Evolutionary conservation across 2,113 vertebrate genomes (phyloP).

Genomic region (Rhegmatorhina hoffmannsi): DNA sequence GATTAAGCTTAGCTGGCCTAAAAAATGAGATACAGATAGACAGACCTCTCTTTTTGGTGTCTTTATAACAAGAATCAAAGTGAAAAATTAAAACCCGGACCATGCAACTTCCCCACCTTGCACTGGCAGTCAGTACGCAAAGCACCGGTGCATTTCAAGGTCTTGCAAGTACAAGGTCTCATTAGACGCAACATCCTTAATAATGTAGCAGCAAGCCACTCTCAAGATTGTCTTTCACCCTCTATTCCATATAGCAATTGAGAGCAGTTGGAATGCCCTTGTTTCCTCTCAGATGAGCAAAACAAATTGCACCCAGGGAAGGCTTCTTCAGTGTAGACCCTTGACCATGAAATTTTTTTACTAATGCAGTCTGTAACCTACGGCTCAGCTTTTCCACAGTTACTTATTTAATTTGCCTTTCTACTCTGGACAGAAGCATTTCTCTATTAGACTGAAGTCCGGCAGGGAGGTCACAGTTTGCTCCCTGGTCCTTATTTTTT

Average conservation of each 20-base stretch:
- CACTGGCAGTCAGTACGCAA: constrained; percentile 26
- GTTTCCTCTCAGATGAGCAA: background rate
- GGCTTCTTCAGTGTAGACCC: background rate
- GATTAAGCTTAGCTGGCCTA: background rate
- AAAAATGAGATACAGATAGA: background rate
- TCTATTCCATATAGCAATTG: constrained; percentile 24
- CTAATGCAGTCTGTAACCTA: background rate
- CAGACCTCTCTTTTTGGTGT: background rate
- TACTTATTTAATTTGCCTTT: background rate
- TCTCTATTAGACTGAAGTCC: background rate
- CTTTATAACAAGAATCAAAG: constrained; percentile 3
- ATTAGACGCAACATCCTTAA: constrained; percentile 60
- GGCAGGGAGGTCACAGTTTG: background rate
- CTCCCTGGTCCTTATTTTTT: background rate
- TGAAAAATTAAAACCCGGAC: constrained; percentile 37
- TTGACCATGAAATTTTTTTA: background rate
- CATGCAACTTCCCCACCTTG: background rate
- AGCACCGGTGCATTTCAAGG: constrained; percentile 53
- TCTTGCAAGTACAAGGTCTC: constrained; percentile 60
- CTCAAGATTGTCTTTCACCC: constrained; percentile 53
- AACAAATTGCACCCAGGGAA: constrained; percentile 17
- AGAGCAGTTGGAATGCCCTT: constrained; percentile 10
- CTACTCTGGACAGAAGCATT: background rate
- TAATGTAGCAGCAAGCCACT: constrained; percentile 43
- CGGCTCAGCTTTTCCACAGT: background rate